Base-by-base conservation (phyloP, 2,888 invertebrate species). In the Dascillus cervinus region DNA sequence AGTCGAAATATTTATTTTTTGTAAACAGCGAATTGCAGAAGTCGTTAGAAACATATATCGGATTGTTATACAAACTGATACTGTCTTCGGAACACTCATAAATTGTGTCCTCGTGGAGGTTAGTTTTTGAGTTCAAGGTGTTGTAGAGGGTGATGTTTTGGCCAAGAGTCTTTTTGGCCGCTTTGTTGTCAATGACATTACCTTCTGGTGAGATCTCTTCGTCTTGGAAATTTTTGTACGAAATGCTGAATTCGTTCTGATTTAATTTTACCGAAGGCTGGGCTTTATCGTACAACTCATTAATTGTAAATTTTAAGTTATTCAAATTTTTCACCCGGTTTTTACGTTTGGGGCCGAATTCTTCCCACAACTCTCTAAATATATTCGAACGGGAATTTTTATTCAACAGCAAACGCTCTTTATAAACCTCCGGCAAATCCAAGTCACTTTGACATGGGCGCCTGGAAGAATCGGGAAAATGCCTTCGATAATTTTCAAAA, bases 51-150 rank as follows among this genome's bases (percentile, higher is more conserved):
- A 46, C 44, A 34, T 65, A 65, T 19, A 62, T 51, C 1, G 65
- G 65, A 40, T 65, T 65, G 32, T 58, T 59, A 35, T 64, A 64
- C 22, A 63, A 42, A 34, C 59, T 60, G 15, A 55, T 46, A 25
- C 53, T 57, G 34, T 62, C 60, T 37, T 64, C 64, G 0, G 62
- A 62, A 41, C 65, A 64, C 34, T 65, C 65, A 41, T 60, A 61
- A 24, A 65, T 65, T 0, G 59, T 50, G 3, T 65, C 63, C 42
- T 64, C 62, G 33, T 60, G 61, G 1, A 64, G 46, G 27, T 63
- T 63, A 1, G 57, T 58, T 44, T 50, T 58, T 2, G 55, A 44
- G 31, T 60, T 17, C 5, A 60, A 29, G 0, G 55, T 56, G 30
- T 62, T 62, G 26, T 46, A 50, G 2, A 57, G 31, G 2, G 60